Percentiles rank a stretch among this genome's conserved stretches.
Conservation (phyloP, 2,113 vertebrate species). For the Cyanoderma ruficeps region DNA sequence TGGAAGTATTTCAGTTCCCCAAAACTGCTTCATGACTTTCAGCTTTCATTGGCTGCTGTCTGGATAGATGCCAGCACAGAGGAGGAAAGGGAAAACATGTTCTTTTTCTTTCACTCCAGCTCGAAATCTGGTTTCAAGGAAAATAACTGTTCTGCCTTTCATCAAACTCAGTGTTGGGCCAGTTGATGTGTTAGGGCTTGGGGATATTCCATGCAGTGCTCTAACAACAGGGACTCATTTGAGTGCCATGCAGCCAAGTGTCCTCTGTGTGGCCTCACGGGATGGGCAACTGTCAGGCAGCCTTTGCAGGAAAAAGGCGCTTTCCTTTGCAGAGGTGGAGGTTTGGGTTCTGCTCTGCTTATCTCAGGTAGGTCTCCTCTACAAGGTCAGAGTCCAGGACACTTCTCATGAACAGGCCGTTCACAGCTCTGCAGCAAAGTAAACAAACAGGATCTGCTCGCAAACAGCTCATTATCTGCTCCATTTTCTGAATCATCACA, state of each 20-base stretch:
- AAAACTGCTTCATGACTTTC: neutral
- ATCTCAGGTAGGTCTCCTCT: neutral
- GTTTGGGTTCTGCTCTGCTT: neutral
- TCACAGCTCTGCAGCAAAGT: constrained; percentile 3
- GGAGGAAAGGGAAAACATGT: neutral
- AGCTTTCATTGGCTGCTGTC: neutral
- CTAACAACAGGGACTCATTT: neutral
- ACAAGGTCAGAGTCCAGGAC: neutral
- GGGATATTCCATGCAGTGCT: neutral
- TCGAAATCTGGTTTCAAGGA: constrained; percentile 6
- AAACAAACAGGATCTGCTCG: constrained; percentile 26
- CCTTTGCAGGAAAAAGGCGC: neutral
- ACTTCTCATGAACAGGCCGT: neutral
- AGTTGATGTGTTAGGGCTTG: neutral
- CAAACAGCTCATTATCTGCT: constrained; percentile 48
- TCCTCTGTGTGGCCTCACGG: neutral
- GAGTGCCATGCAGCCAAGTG: neutral
- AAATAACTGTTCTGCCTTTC: constrained; percentile 18
- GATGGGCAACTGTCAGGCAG: neutral
- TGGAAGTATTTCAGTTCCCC: neutral
- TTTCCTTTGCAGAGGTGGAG: neutral
- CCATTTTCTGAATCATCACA: constrained; percentile 34
- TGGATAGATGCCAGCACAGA: neutral
- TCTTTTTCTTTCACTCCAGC: neutral
- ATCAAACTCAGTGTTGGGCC: neutral